Conservation (phyloP, 2,113 vertebrate genomes). For the Microcebus griseorufus region DNA sequence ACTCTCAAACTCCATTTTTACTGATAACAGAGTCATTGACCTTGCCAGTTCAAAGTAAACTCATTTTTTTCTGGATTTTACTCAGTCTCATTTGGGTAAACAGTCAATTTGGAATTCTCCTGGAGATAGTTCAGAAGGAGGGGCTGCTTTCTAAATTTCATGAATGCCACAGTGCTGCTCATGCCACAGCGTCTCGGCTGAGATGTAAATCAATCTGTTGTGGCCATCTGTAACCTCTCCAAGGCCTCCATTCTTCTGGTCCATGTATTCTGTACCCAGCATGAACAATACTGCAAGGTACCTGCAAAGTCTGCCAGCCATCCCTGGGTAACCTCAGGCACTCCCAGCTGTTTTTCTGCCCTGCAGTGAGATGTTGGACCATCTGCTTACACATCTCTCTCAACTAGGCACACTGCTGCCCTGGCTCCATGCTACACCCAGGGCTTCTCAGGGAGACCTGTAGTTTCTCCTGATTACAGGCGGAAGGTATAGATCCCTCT, state of each 20-base stretch:
- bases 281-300: not conserved
- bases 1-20: constrained; percentile 43
- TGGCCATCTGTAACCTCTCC: not conserved
- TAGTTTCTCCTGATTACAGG: not conserved
- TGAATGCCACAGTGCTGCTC: not conserved
- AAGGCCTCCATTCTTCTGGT: not conserved
- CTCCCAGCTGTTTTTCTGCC: not conserved
- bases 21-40: constrained; percentile 20
- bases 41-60: not conserved
- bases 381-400: not conserved
- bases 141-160: not conserved
- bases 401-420: not conserved
- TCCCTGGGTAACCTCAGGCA: not conserved
- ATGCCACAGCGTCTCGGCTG: not conserved
- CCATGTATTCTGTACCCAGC: not conserved
- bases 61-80: not conserved
- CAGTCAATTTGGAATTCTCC: not conserved
- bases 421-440: not conserved
- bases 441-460: not conserved
- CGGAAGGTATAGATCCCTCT: not conserved
- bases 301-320: not conserved
- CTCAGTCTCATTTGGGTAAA: not conserved
- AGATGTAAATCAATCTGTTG: not conserved
- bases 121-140: not conserved
- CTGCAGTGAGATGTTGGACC: not conserved